These are phyloP conservation scores for Onychomys arenicola DNA, from an alignment of 2,797 vertebrate species.

Conservation along the genomic window DNA sequence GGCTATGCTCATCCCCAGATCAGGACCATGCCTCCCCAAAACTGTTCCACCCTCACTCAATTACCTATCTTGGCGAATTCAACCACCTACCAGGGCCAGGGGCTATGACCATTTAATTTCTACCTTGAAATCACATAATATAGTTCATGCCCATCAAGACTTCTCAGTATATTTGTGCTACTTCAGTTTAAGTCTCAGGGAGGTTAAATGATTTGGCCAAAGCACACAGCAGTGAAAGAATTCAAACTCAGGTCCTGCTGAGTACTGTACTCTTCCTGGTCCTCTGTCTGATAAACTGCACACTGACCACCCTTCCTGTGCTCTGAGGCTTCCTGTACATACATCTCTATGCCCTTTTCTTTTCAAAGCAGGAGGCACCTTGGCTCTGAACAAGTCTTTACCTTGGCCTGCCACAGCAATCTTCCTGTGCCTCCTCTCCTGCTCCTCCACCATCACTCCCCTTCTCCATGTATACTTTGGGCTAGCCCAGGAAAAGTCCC, in stretches of 20 bases:
- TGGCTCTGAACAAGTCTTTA: neutral
- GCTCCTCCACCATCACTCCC: neutral
- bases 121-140: neutral
- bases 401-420: neutral
- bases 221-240: neutral
- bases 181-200: slow-evolving; percentile 21
- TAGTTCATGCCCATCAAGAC: neutral
- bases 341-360: neutral
- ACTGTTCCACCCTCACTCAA: neutral
- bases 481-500: neutral
- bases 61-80: neutral
- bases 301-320: neutral
- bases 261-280: neutral
- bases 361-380: neutral
- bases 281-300: neutral
- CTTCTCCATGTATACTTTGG: neutral
- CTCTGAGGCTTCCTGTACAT: neutral
- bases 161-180: neutral
- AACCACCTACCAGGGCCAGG: neutral
- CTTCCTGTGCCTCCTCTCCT: neutral
- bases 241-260: neutral
- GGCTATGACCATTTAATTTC: neutral
- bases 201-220: neutral
- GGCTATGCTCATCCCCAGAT: neutral
- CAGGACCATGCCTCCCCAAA: neutral